A percentile compares a stretch with the other conserved stretches of the same genome.
These are phyloP conservation scores for Decapterus maruadsi DNA, from an alignment of 2,797 vertebrate genomes.

Conservation along the genomic window DNA sequence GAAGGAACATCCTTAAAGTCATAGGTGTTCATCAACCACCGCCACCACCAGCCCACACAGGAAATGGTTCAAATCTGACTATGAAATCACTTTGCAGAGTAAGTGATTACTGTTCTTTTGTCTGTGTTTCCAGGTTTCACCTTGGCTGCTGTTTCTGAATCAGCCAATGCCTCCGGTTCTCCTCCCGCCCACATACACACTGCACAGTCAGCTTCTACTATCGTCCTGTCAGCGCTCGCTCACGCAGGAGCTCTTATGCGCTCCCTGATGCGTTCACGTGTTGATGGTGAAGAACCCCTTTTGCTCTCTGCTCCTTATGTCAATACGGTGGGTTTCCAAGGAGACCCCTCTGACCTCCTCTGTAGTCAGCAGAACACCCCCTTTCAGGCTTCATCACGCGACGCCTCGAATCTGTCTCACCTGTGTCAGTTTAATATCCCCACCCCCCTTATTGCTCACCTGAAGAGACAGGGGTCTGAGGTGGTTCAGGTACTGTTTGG, in stretches of 20 bases:
- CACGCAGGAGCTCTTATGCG: constrained; percentile 77
- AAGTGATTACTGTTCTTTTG: neutral
- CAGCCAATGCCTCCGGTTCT: constrained; percentile 20
- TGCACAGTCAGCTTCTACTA: constrained; percentile 38
- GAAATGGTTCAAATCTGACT: neutral
- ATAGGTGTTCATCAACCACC: constrained; percentile 55
- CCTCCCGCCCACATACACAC: neutral
- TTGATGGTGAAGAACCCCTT: constrained; percentile 69
- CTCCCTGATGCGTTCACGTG: constrained; percentile 73
- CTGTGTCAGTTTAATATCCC: constrained; percentile 82
- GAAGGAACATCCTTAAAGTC: constrained; percentile 80
- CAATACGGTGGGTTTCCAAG: constrained; percentile 73
- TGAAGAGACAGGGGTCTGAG: constrained; percentile 71
- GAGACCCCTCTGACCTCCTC: constrained; percentile 78
- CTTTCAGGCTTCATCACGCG: constrained; percentile 3
- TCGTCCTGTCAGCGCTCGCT: constrained; percentile 67
- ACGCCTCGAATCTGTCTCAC: neutral
- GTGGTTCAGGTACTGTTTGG: constrained; percentile 84
- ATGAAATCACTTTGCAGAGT: neutral
- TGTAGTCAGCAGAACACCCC: constrained; percentile 55
- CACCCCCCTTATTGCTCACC: constrained; percentile 64
- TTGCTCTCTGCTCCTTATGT: constrained; percentile 75
- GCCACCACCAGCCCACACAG: neutral
- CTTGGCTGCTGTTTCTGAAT: constrained; percentile 69
- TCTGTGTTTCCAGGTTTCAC: constrained; percentile 76